Percentiles rank a stretch among this genome's conserved stretches.
These are phyloP conservation scores for Nebria salina DNA, from an alignment of 2,888 invertebrate genomes.

Conservation along the genomic window DNA sequence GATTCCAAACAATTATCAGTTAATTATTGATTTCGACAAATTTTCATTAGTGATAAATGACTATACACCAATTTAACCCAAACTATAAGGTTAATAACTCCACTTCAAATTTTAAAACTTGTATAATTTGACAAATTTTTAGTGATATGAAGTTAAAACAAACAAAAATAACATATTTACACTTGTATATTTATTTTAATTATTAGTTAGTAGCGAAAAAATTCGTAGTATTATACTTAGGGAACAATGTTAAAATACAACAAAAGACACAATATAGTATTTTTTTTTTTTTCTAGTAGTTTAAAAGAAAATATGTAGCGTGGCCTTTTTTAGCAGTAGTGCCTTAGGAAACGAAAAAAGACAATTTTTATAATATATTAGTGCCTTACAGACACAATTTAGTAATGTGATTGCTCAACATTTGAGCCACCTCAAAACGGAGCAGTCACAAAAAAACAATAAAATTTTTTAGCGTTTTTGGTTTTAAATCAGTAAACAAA, in stretches of 20 bases:
- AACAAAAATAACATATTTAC: constrained; percentile 39
- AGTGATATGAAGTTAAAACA: not conserved
- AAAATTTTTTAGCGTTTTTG: constrained; percentile 40
- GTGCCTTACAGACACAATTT: constrained; percentile 45
- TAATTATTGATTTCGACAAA: not conserved
- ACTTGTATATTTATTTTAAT: constrained; percentile 43
- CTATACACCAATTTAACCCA: not conserved
- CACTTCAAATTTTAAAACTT: not conserved
- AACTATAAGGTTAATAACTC: not conserved
- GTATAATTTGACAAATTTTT: not conserved
- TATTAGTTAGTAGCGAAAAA: constrained; percentile 23
- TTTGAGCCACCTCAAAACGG: not conserved
- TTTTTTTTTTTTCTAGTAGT: constrained; percentile 42
- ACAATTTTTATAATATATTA: constrained; percentile 45
- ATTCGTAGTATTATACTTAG: constrained; percentile 40
- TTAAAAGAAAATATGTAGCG: constrained; percentile 20
- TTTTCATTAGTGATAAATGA: not conserved
- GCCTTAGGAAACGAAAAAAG: constrained; percentile 43
- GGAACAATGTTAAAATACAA: constrained; percentile 44
- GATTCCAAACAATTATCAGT: not conserved
- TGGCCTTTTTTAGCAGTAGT: constrained; percentile 46
- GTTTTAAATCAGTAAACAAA: constrained; percentile 27
- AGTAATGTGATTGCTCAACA: constrained; percentile 28
- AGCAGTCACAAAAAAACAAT: constrained; percentile 1
- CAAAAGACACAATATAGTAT: constrained; percentile 46